These are phyloP conservation scores for Rhinogobio ventralis DNA, from an alignment of 2,797 vertebrate genomes.

Conservation along the genomic window DNA sequence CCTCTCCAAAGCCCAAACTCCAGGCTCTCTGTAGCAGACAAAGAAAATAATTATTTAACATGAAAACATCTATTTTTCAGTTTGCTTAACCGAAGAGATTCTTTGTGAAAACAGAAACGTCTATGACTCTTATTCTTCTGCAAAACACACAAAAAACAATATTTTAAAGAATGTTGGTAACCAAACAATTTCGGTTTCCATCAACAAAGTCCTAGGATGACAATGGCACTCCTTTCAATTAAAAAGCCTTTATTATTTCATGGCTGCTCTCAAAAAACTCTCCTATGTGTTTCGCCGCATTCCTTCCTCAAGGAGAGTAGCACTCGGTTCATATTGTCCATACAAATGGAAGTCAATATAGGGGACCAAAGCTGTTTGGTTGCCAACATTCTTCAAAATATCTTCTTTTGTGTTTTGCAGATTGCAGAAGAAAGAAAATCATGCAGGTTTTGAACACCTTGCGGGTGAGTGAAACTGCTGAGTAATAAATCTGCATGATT, in stretches of 20 bases:
- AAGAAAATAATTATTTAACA: slow-evolving; percentile 13
- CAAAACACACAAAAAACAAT: not conserved
- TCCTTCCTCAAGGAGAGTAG: too few relatives aligned
- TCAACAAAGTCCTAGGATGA: too few relatives aligned
- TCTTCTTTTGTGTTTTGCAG: not conserved
- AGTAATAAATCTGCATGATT: not conserved
- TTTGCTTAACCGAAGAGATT: slow-evolving; percentile 7
- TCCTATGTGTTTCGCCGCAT: too few relatives aligned
- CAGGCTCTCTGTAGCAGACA: slow-evolving; percentile 86
- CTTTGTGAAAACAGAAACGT: not conserved
- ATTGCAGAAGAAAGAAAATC: not conserved
- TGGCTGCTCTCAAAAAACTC: too few relatives aligned
- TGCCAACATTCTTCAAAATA: not conserved
- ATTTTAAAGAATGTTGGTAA: not conserved
- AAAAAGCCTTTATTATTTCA: too few relatives aligned
- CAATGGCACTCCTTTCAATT: too few relatives aligned
- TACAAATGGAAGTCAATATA: too few relatives aligned
- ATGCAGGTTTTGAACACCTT: too few relatives aligned
- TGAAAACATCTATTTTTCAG: not conserved
- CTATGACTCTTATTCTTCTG: not conserved
- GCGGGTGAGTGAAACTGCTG: not conserved
- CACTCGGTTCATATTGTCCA: not conserved
- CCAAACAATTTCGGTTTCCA: not conserved
- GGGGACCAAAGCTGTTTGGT: not conserved
- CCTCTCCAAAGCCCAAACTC: slow-evolving; percentile 95